phyloP scores from a whole-genome alignment of 2,113 vertebrate species.

The Shinisaurus crocodilurus region DNA sequence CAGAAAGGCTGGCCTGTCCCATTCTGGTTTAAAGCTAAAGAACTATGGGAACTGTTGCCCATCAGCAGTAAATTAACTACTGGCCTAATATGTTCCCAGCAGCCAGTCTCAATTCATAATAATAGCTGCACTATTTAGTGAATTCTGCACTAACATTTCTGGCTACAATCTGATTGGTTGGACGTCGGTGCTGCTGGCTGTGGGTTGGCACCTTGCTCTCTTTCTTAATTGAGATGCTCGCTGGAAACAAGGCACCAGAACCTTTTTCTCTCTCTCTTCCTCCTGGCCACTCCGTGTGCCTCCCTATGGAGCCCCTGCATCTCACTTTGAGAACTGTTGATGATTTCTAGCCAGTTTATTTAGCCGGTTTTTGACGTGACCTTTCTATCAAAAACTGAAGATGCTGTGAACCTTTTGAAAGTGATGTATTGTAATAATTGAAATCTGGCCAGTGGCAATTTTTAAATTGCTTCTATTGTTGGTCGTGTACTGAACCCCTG shows the following conservation, averaged over 20 bases:
- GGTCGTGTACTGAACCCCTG: not conserved
- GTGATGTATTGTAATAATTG: constrained; percentile 36
- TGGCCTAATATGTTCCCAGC: too few relatives aligned
- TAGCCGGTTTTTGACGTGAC: not conserved
- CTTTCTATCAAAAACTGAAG: constrained; percentile 28
- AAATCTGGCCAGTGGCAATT: not conserved
- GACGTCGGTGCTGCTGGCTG: not conserved
- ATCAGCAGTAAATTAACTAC: too few relatives aligned
- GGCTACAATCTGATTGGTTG: not conserved
- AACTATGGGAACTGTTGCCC: too few relatives aligned
- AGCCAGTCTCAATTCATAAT: too few relatives aligned
- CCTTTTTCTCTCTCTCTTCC: not conserved
- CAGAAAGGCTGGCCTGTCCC: too few relatives aligned
- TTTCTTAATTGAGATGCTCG: not conserved
- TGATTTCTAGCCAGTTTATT: not conserved
- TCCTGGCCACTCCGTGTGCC: not conserved
- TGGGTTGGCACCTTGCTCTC: not conserved
- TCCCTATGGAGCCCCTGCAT: not conserved
- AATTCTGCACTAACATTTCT: not conserved
- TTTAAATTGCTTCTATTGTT: constrained; percentile 29
- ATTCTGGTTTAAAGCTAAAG: too few relatives aligned
- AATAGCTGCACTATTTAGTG: not conserved
- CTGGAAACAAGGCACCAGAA: too few relatives aligned
- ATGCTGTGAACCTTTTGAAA: constrained; percentile 27
- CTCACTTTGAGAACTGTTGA: not conserved